phyloP scores from a whole-genome alignment of 2,797 vertebrate genomes.

The Mormyrus hasselquistii region DNA sequence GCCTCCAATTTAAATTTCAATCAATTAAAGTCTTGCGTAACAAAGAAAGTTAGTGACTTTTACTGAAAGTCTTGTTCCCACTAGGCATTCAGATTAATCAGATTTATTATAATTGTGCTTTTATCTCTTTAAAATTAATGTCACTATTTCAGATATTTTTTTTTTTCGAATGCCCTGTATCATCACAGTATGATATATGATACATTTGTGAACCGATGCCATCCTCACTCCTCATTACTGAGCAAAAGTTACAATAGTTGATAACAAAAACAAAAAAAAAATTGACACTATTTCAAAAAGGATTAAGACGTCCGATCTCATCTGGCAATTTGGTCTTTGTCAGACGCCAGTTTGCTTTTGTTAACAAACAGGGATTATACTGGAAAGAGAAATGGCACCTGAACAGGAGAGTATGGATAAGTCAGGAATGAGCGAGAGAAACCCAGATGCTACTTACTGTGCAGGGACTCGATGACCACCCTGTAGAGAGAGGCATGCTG shows the following conservation, averaged over 20 bases:
- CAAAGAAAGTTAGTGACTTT: background rate
- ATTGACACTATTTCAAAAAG: background rate
- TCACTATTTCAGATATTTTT: background rate
- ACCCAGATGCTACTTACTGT: conserved; percentile 64
- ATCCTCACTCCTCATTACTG: background rate
- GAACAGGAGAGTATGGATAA: background rate
- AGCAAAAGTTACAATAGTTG: background rate
- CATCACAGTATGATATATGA: background rate
- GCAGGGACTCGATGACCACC: conserved; percentile 66
- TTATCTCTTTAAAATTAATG: background rate
- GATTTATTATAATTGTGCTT: background rate
- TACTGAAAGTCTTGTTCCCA: background rate
- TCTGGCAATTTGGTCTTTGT: background rate
- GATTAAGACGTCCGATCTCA: background rate
- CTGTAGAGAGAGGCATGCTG: conserved; percentile 77
- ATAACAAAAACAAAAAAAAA: background rate
- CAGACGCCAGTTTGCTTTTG: background rate
- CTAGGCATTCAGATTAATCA: background rate
- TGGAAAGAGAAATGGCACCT: background rate
- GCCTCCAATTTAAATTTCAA: background rate
- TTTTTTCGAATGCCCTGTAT: background rate
- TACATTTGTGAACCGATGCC: background rate
- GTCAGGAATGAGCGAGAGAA: background rate
- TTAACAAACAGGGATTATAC: background rate
- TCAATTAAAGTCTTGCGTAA: background rate